Evolutionary conservation across 1,140 invertebrate species (phyloP).

Genomic region (Odontomachus brunneus): DNA sequence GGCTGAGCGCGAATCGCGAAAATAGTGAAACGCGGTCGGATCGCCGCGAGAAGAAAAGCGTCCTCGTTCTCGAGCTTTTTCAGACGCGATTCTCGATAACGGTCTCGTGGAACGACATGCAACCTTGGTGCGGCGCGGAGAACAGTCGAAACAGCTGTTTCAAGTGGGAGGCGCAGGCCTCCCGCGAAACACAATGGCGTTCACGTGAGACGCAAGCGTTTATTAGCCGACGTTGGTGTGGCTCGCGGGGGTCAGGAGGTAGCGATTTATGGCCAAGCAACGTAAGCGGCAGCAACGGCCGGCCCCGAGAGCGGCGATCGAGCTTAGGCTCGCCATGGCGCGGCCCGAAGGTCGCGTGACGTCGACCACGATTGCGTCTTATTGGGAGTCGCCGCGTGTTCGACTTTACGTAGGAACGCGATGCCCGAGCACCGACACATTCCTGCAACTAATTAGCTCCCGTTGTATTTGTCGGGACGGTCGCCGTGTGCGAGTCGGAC

Average conservation of each 20-base stretch:
- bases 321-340: not conserved
- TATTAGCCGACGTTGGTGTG: conserved; percentile 66
- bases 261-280: conserved; percentile 65
- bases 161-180: conserved; percentile 51
- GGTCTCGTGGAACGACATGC: conserved; percentile 39
- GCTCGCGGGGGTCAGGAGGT: conserved; percentile 14
- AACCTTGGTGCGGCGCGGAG: conserved; percentile 71
- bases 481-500: not conserved
- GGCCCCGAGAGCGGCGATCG: not conserved
- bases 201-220: conserved; percentile 74
- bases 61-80: too few species aligned
- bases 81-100: conserved; percentile 1
- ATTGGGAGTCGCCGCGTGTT: conserved; percentile 73
- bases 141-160: conserved; percentile 74
- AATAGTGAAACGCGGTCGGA: too few species aligned
- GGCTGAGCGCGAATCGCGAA: too few species aligned
- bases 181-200: conserved; percentile 69
- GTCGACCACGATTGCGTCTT: conserved; percentile 69
- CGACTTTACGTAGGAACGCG: conserved; percentile 77
- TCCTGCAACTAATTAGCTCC: conserved; percentile 80
- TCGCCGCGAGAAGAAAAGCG: too few species aligned
- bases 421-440: conserved; percentile 74
- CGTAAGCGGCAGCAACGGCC: conserved; percentile 36
- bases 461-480: conserved; percentile 60
- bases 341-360: conserved; percentile 72